Conservation (phyloP, 2,888 invertebrate genomes). For the Anticlea derivata region DNA sequence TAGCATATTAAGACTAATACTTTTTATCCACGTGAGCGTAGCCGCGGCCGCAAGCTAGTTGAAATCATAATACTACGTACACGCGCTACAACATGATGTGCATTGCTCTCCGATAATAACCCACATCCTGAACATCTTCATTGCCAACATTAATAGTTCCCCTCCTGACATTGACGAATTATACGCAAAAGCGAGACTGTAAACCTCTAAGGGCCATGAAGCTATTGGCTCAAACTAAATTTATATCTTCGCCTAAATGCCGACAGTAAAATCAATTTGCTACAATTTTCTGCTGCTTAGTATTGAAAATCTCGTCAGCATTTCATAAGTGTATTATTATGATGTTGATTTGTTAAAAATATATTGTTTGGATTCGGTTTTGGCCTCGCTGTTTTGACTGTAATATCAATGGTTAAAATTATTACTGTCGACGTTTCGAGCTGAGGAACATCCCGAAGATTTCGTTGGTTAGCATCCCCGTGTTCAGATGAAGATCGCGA, state of each 20-base stretch:
- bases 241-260: constrained; percentile 33
- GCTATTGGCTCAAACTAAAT: constrained; percentile 40
- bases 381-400: constrained; percentile 44
- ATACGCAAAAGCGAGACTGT: constrained; percentile 38
- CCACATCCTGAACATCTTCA: constrained; percentile 44
- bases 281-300: constrained; percentile 17
- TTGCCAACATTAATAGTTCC: constrained; percentile 44
- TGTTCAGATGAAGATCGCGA: too few species aligned
- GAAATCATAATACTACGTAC: constrained; percentile 47
- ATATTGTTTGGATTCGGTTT: constrained; percentile 16
- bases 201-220: constrained; percentile 35
- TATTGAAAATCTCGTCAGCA: neutral
- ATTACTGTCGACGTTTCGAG: too few species aligned
- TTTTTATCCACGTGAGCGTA: too few species aligned
- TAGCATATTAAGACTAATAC: too few species aligned
- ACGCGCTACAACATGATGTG: constrained; percentile 38
- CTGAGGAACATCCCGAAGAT: too few species aligned
- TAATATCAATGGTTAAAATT: constrained; percentile 5
- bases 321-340: constrained; percentile 1
- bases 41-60: neutral
- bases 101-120: constrained; percentile 40
- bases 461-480: too few species aligned
- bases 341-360: constrained; percentile 15
- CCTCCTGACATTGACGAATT: constrained; percentile 48
- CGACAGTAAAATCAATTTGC: constrained; percentile 33